Base-by-base conservation (phyloP, 2,888 invertebrate genomes). In the Pollenia griseotomentosa region DNA sequence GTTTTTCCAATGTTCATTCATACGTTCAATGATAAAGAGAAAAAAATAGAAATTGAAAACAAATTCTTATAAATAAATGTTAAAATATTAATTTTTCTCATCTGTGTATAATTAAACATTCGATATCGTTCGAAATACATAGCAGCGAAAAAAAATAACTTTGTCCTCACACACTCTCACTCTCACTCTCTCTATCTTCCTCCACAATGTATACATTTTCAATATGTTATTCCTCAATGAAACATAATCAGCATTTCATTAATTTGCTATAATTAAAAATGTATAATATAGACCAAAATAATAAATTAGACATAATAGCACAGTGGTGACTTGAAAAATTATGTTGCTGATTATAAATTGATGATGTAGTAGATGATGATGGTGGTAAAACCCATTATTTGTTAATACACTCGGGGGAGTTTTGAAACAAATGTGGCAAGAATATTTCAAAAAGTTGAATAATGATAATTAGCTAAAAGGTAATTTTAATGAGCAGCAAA, bases 231-330 rank as follows among this genome's bases (percentile, higher is more conserved):
- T 73, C 73, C 48, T 74, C 53, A 73, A 61, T 87, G 84, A 46
- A 71, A 77, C 73, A 53, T 81, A 78, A 84, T 87, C 84, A 74
- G 74, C 78, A 84, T 68, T 71, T 84, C 63, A 84, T 78, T 82
- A 84, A 77, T 84, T 71, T 81, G 77, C 42, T 16, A 51, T 87
- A 81, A 87, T 84, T 84, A 82, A 66, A 73, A 78, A 61, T 51
- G 71, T 68, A 59, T 61, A 55, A 55, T 10, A 51, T 53, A 44
- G 23, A 75, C 14, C 6, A 48, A 59, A 10, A 73, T 33, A 33
- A 16, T 51, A 61, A 33, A 16, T 33, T 33, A 44, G 11, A 48
- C 46, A 66, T 42, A n/a, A 42, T 48, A 33, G 46, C 7, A 59
- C 12, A 48, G 14, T 63, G 14, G 51, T 33, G 42, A 19, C 14